Base-by-base conservation (phyloP, 2,113 vertebrate genomes). In the Rana temporaria region DNA sequence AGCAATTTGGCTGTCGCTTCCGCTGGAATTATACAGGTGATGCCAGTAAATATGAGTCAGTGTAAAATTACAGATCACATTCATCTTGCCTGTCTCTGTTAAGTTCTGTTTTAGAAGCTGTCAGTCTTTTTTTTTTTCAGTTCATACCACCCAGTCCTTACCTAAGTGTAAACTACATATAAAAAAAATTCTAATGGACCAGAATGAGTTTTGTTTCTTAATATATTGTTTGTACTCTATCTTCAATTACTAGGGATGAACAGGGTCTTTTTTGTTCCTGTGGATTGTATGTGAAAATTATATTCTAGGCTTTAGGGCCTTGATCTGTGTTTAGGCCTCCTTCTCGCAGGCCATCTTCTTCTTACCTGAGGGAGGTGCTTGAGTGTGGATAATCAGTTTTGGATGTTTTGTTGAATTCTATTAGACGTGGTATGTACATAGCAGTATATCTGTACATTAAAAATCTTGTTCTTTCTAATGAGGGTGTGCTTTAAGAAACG, bases 401-500 rank as follows among this genome's bases (percentile, higher is more conserved):
- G 0, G 32, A 26, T 48, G 78, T 19, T 67, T 2, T 26, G 22
- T 5, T 56, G 24, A 24, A 71, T 16, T n/a, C 17, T 65, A 48
- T n/a, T 72, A n/a, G 6, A 8, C 4, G n/a, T 0, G 0, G 64
- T 52, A 70, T 1, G 64, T 52, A 70, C 20, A 75, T 85, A 79
- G 66, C 17, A 63, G 24, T 75, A 73, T 80, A 80, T 70, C 34
- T 83, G 84, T 79, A 69, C 74, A 75, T 57, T 52, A 52, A 5
- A 65, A 73, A 62, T 74, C 63, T 7, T 66, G 56, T 59, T 75
- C 55, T 65, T 74, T 81, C 64, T 78, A 4, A 79, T 71, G 84
- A 78, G 4, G 20, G 65, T 48, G 14, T 42, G 26, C 42, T 60
- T 32, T 17, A 6, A 34, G 19, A 48, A 60, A 78, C 16, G 60